Conservation (phyloP, 2,113 vertebrate genomes). For the Tupaia chinensis region DNA sequence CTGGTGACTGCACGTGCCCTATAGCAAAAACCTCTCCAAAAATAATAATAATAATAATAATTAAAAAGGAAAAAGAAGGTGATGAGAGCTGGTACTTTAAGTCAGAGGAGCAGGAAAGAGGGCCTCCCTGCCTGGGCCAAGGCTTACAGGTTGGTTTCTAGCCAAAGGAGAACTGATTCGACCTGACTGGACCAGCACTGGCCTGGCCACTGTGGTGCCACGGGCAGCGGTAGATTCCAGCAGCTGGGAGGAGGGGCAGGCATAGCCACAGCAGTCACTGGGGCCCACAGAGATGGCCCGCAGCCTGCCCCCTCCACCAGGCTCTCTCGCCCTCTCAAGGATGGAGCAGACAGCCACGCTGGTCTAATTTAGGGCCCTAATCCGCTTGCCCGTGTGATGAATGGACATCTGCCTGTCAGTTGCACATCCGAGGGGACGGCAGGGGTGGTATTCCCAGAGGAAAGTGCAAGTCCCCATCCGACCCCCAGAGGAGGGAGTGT, state of each 20-base stretch:
- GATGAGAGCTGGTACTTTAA: background rate
- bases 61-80: background rate
- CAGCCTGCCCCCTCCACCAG: background rate
- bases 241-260: fast-evolving
- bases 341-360: constrained; percentile 89
- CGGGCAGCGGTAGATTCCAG: fast-evolving
- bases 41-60: too few relatives aligned
- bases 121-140: background rate
- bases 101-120: background rate
- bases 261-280: fast-evolving
- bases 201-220: background rate
- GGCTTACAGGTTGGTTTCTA: fast-evolving
- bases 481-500: fast-evolving
- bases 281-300: background rate
- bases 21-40: too few relatives aligned
- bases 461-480: background rate
- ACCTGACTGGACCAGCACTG: fast-evolving
- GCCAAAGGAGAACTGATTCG: background rate
- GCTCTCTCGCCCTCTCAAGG: background rate
- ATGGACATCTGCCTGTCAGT: constrained; percentile 91
- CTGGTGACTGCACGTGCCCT: too few relatives aligned
- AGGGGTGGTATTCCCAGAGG: constrained; percentile 44
- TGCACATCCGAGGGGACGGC: constrained; percentile 69
- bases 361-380: constrained; percentile 92
- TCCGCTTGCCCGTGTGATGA: constrained; percentile 90